Evolutionary conservation across 2,113 vertebrate species (phyloP), one percentile per base, ranked within the genome.

Genomic region (Chamaetylas fuelleborni): DNA sequence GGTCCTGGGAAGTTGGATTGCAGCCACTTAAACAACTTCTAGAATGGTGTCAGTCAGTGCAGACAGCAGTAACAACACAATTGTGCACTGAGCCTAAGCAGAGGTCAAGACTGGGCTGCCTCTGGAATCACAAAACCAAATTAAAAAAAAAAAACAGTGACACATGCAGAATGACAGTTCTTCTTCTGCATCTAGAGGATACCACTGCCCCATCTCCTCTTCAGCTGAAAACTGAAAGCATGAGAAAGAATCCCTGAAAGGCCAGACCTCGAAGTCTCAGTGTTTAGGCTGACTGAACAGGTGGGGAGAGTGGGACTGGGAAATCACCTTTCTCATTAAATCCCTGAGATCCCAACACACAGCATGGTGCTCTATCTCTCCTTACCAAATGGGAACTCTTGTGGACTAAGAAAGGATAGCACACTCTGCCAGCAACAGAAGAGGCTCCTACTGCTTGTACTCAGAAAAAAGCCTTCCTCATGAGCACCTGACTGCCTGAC

Each of bases 351-450:
- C 14, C 16, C 47, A 45, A 17, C 2, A 31, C 11, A 26, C 12
- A 16, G 7, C 0, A 0, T 12, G 23, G n/a, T 8, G 33, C 66
- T 70, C 50, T 11, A 0, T 13, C 34, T 76, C 38, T 85, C 51
- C 66, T 29, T 38, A 29, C 19, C 19, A 24, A 18, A 8, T 25
- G 19, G n/a, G 28, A 85, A n/a, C n/a, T 26, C 18, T 3, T 14
- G n/a, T 5, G 23, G 14, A 6, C 42, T 48, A 22, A 42, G 45
- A 48, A 48, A 74, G 38, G 34, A 22, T 0, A 77, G 24, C 15
- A 48, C 5, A 3, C 24, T 56, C 40, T 31, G 43, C 26, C 73
- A 61, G n/a, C 19, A 89, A 50, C 25, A 9, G 12, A 43, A 65
- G 47, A 78, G 9, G 12, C 64, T 71, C 47, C 78, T 26, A 18